Evolutionary conservation across 2,113 vertebrate genomes (phyloP), one percentile per base, ranked within the genome.

Genomic region (Egretta garzetta): DNA sequence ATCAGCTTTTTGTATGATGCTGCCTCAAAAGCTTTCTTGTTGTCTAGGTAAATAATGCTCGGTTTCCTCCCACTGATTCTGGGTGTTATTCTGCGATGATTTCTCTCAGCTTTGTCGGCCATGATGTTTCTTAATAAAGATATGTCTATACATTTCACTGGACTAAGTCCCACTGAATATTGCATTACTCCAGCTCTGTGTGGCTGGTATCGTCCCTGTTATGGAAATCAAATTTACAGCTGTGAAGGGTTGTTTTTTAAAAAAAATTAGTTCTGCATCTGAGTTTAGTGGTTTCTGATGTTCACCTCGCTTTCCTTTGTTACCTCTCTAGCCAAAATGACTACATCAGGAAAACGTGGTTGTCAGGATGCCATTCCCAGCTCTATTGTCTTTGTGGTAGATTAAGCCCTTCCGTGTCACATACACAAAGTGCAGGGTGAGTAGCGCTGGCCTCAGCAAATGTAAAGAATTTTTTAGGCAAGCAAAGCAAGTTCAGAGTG

Each of bases 11-110:
- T 86, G 56, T 80, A 55, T 0, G 2, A 49, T n/a, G 30, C 14
- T 86, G n/a, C n/a, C 52, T 96, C 58, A 80, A 93, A 94, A 91
- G 32, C 22, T 30, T 73, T 86, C 83, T 88, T 91, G 32, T 59
- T 91, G 28, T 81, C 72, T 64, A 39, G 35, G 27, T 90, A 93
- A 87, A 68, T 80, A 93, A 82, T 28, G n/a, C 23, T 64, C 23
- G 14, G 4, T 37, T 88, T 70, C 22, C 71, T 89, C 32, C n/a
- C 39, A 12, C 27, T 72, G 72, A 33, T 81, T 79, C 63, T 83
- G 63, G 18, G 15, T 91, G 33, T 85, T 81, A 59, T 71, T 76
- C 24, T 63, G 53, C 58, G 43, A 45, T 32, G 35, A 68, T 47
- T 83, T 84, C 37, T 64, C 53, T 89, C 26, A 58, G 74, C 21